Evolutionary conservation across 2,797 vertebrate genomes (phyloP).

Genomic region (Malacoraja senta): DNA sequence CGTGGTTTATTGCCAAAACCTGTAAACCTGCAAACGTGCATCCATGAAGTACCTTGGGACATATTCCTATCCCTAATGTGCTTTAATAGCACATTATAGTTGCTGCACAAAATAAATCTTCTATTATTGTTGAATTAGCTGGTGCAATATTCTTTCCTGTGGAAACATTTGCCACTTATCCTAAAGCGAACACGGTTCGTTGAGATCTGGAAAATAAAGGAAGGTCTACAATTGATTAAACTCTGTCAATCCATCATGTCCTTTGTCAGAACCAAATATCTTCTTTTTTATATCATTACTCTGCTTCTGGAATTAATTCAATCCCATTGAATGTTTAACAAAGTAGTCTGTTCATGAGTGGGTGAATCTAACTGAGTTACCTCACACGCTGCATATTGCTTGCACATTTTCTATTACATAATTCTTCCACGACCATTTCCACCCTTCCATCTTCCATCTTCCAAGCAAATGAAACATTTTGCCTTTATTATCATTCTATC

Average conservation of each 20-base stretch:
- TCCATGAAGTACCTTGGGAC: too few relatives aligned
- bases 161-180: background rate
- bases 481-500: too few relatives aligned
- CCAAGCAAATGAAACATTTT: background rate
- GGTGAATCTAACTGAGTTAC: background rate
- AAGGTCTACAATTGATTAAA: background rate
- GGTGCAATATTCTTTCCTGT: background rate
- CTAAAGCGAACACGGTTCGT: background rate
- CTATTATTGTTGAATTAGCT: background rate
- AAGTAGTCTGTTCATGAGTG: background rate
- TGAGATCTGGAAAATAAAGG: background rate
- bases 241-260: background rate
- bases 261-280: background rate
- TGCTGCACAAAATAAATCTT: background rate
- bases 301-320: background rate
- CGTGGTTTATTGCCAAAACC: too few relatives aligned
- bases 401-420: background rate
- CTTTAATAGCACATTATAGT: too few relatives aligned
- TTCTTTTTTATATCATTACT: background rate
- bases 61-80: too few relatives aligned
- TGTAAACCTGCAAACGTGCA: too few relatives aligned
- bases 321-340: background rate
- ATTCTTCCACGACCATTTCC: background rate
- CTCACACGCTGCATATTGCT: background rate
- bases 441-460: background rate